Conservation (phyloP, 2,113 vertebrate genomes). For the Scalopus aquaticus region DNA sequence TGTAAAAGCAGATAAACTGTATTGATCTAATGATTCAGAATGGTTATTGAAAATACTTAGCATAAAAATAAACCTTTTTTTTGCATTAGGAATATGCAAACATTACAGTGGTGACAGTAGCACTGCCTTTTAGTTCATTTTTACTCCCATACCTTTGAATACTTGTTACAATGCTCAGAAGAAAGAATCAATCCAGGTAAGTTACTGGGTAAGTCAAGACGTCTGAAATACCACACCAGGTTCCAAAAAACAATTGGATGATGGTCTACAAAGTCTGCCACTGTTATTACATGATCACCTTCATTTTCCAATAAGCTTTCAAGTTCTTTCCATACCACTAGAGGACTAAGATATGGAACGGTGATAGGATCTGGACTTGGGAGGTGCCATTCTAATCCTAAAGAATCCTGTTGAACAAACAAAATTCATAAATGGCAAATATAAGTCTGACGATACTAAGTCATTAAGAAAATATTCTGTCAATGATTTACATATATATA, state of each 20-base stretch:
- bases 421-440: constrained; percentile 21
- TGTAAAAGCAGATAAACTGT: constrained; percentile 25
- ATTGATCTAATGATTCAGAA: not conserved
- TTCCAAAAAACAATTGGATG: constrained; percentile 99
- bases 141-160: constrained; percentile 89
- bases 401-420: constrained; percentile 84
- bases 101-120: not conserved
- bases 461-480: not conserved
- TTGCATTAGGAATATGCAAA: not conserved
- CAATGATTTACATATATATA: not conserved
- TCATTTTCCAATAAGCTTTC: constrained; percentile 98
- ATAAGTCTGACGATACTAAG: not conserved
- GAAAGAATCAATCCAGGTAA: constrained; percentile 95
- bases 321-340: constrained; percentile 99
- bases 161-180: constrained; percentile 94
- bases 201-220: constrained; percentile 95
- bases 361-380: constrained; percentile 94
- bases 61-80: not conserved
- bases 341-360: constrained; percentile 96
- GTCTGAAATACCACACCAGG: constrained; percentile 98
- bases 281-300: constrained; percentile 93
- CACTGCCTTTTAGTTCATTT: not conserved
- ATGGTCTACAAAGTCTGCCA: constrained; percentile 95
- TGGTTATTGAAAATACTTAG: not conserved
- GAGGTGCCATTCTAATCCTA: constrained; percentile 92